Conservation (phyloP, 2,888 invertebrate species). For the Hylaea fasciaria region DNA sequence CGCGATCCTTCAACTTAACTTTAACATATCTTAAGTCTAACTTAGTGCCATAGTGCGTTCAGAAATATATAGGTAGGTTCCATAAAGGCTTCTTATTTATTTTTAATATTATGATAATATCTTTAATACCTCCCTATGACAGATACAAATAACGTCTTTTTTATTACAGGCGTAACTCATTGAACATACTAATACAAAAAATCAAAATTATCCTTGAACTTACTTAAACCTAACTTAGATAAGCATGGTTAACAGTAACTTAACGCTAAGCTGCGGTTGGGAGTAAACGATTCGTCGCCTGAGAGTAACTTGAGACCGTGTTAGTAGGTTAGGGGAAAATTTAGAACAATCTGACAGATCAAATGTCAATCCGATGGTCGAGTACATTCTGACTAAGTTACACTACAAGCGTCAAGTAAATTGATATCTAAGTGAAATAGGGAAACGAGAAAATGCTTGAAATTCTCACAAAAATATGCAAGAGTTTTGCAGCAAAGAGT, state of each 20-base stretch:
- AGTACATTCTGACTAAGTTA: not conserved
- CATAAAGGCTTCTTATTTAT: slow-evolving; percentile 6
- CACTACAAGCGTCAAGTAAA: slow-evolving; percentile 26
- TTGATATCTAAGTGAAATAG: slow-evolving; percentile 18
- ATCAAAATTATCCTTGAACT: not conserved
- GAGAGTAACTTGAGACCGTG: slow-evolving; percentile 59
- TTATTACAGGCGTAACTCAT: no score
- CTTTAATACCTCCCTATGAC: no score
- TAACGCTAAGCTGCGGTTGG: slow-evolving; percentile 52
- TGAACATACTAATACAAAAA: no score
- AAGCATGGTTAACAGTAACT: slow-evolving; percentile 46
- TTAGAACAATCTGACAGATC: slow-evolving; percentile 34
- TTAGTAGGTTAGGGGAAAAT: slow-evolving; percentile 64
- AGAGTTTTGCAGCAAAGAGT: no score
- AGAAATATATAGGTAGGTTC: not conserved
- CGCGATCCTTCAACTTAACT: slow-evolving; percentile 54
- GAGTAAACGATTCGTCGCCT: slow-evolving; percentile 68
- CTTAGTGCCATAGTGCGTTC: slow-evolving; percentile 28
- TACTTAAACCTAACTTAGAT: slow-evolving; percentile 11
- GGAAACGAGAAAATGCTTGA: not conserved
- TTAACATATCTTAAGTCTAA: slow-evolving; percentile 31
- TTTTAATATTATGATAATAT: no score
- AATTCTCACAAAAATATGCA: no score
- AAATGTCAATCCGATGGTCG: slow-evolving; percentile 14
- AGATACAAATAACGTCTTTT: no score